These are phyloP conservation scores for Microctenopoma steveboyesi DNA, from an alignment of 2,797 vertebrate species.

Conservation along the genomic window DNA sequence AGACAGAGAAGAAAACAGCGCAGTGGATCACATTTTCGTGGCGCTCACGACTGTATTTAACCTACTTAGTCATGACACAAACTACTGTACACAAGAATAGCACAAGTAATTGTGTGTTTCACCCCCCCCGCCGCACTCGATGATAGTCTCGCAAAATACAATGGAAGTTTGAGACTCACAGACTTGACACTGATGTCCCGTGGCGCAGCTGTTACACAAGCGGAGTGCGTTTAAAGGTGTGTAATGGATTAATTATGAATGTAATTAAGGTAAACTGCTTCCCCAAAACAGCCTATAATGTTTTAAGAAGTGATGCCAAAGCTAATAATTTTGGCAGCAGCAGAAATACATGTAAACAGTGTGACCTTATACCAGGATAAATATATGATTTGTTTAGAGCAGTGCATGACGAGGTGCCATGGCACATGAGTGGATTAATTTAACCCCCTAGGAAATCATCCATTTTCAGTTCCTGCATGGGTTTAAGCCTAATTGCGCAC, in stretches of 20 bases:
- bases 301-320: slow-evolving; percentile 53
- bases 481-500: slow-evolving; percentile 72
- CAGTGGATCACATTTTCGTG: slow-evolving; percentile 27
- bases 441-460: slow-evolving; percentile 77
- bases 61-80: slow-evolving; percentile 44
- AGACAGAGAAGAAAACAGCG: slow-evolving; percentile 35
- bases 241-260: slow-evolving; percentile 49
- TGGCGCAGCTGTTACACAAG: slow-evolving; percentile 29
- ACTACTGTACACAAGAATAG: too few relatives aligned
- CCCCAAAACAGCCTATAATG: slow-evolving; percentile 32
- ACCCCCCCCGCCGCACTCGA: slow-evolving; percentile 48
- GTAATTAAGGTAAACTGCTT: slow-evolving; percentile 44
- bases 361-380: slow-evolving; percentile 71
- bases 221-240: slow-evolving; percentile 45
- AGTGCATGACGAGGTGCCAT: slow-evolving; percentile 76
- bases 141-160: slow-evolving; percentile 41
- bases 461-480: slow-evolving; percentile 74
- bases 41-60: slow-evolving; percentile 39
- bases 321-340: slow-evolving; percentile 56
- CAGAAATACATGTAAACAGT: slow-evolving; percentile 64
- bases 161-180: slow-evolving; percentile 33
- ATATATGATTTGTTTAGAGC: slow-evolving; percentile 80
- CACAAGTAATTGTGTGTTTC: slow-evolving; percentile 34
- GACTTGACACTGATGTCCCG: slow-evolving; percentile 41
- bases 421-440: slow-evolving; percentile 77